Base-by-base conservation (phyloP, 2,797 vertebrate species). In the Tympanoctomys barrerae region DNA sequence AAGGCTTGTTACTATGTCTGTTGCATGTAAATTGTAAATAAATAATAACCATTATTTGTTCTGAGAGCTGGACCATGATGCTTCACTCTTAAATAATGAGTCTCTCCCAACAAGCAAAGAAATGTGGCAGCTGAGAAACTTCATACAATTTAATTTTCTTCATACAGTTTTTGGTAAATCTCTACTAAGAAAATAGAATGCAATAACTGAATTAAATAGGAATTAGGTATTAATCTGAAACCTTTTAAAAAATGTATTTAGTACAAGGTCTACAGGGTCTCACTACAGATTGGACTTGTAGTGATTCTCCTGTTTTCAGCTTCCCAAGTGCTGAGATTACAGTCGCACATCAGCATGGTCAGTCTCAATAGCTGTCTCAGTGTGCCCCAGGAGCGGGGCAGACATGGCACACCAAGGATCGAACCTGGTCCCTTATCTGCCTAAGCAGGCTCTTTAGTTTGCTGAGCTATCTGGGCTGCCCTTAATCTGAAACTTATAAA, bases 161-260 rank as follows among this genome's bases (percentile, higher is more conserved):
- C 42, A 61, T 19, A 59, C 7, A 3, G 54, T 95, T 79, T 49
- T 24, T 31, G n/a, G 11, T 85, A 88, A 95, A 77, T 54, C 12
- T 82, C 16, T 86, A 75, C 39, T 82, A 82, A 96, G 62, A 85
- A 86, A 80, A 71, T 10, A 82, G 26, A 87, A 46, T 8, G 11
- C 0, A 79, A 57, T 49, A 70, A 49, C 94, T 93, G 18, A 94
- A 81, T 87, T 86, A 95, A 89, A 70, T 59, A 84, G 31, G 36
- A 92, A 92, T 59, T 88, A 68, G 33, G 70, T 42, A 84, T 93
- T 94, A 66, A 79, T 83, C 75, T 82, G 75, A 82, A 91, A 64
- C 42, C 54, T 79, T 49, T 49, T 49, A 49, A 42, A 42, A 42
- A 42, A 49, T 11, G 49, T 11, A 49, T 49, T 10, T 49, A 49